phyloP scores from a whole-genome alignment of 1,140 invertebrate genomes.

The Drosophila subpulchrella region DNA sequence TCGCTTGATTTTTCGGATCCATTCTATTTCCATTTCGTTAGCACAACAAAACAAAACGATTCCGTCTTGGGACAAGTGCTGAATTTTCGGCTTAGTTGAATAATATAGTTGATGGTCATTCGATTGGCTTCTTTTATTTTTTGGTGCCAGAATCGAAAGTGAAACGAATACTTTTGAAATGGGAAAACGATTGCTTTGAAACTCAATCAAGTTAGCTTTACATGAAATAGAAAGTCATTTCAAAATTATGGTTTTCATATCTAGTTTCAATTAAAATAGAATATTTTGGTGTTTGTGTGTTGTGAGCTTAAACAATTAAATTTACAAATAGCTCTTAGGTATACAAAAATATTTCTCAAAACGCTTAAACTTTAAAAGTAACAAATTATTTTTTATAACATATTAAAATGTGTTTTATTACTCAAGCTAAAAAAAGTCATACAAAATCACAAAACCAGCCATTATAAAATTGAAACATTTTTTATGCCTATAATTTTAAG shows the following conservation, averaged over 20 bases:
- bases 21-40: conserved; percentile 48
- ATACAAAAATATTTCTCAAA: too few relatives aligned
- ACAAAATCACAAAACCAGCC: too few relatives aligned
- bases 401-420: too few relatives aligned
- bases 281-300: too few relatives aligned
- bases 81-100: conserved; percentile 43
- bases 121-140: conserved; percentile 24
- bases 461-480: not conserved
- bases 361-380: too few relatives aligned
- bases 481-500: not conserved
- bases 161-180: conserved; percentile 34
- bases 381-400: too few relatives aligned
- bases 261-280: not conserved
- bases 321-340: too few relatives aligned
- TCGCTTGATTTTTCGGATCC: conserved; percentile 41
- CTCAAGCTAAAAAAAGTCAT: too few relatives aligned
- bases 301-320: too few relatives aligned
- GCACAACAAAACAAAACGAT: conserved; percentile 50
- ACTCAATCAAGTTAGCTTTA: not conserved
- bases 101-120: conserved; percentile 52
- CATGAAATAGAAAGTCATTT: not conserved
- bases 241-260: not conserved
- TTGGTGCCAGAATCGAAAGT: conserved; percentile 42
- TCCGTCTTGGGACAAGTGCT: conserved; percentile 47
- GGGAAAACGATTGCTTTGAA: not conserved